Conservation (phyloP, 2,888 invertebrate species). For the Oconnorella tubifera region DNA sequence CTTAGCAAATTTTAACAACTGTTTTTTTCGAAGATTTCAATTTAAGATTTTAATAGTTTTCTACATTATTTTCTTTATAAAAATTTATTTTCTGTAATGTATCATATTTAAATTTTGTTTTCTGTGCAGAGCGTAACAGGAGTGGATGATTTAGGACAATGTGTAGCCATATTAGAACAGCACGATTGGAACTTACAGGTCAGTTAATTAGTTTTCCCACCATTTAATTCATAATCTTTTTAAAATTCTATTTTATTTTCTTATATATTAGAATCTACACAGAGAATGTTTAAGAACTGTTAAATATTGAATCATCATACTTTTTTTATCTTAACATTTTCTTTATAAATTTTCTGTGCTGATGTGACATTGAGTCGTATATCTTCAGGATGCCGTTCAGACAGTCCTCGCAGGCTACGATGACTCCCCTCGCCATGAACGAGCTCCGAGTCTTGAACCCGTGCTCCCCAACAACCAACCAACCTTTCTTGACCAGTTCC, state of each 20-base stretch:
- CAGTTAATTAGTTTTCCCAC: too few relatives aligned
- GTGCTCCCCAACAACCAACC: too few relatives aligned
- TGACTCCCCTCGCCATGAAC: background rate
- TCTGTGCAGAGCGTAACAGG: conserved; percentile 49
- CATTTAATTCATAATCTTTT: too few relatives aligned
- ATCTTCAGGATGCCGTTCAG: background rate
- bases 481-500: background rate
- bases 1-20: too few relatives aligned
- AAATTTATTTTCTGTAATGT: background rate
- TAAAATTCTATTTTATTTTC: too few relatives aligned
- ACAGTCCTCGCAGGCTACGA: background rate
- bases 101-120: background rate
- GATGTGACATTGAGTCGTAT: too few relatives aligned
- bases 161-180: conserved; percentile 50
- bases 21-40: too few relatives aligned
- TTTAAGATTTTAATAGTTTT: too few relatives aligned
- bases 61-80: too few relatives aligned
- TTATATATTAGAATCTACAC: too few relatives aligned
- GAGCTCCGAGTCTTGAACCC: background rate
- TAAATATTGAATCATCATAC: too few relatives aligned
- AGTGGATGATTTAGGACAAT: conserved; percentile 51
- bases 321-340: background rate
- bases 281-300: too few relatives aligned
- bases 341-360: background rate
- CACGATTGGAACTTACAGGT: conserved; percentile 53